Conservation (phyloP, 1,140 invertebrate genomes). For the roundworm (Caenorhabditis elegans) region DNA sequence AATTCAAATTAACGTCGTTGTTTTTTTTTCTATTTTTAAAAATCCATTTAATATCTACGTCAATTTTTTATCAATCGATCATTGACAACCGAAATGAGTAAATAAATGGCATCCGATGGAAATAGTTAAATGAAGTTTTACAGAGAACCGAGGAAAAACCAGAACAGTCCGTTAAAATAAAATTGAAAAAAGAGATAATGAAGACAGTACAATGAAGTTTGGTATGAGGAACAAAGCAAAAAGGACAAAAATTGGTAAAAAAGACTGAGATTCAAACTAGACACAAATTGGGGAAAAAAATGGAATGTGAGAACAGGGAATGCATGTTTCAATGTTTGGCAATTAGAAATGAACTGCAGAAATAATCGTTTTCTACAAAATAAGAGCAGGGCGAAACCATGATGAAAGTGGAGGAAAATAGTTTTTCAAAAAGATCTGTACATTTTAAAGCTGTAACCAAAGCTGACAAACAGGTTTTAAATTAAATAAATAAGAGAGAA, state of each 20-base stretch:
- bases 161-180: constrained; percentile 11
- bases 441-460: constrained; percentile 23
- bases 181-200: not conserved
- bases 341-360: not conserved
- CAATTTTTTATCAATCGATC: not conserved
- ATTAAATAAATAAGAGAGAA: not conserved
- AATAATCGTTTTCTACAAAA: not conserved
- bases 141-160: constrained; percentile 14
- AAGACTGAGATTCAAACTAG: not conserved
- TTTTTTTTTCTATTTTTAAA: no score
- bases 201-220: not conserved
- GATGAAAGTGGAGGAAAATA: not conserved
- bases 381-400: not conserved
- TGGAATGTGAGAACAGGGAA: not conserved
- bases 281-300: not conserved
- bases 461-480: not conserved
- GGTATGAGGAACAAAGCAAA: not conserved
- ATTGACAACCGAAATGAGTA: not conserved
- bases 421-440: not conserved
- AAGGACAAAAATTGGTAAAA: not conserved
- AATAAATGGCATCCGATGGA: not conserved
- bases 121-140: not conserved
- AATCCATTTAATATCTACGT: no score
- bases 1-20: no score
- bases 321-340: constrained; percentile 20